Evolutionary conservation across 2,888 invertebrate species (phyloP).

Genomic region (Unio pictorum): DNA sequence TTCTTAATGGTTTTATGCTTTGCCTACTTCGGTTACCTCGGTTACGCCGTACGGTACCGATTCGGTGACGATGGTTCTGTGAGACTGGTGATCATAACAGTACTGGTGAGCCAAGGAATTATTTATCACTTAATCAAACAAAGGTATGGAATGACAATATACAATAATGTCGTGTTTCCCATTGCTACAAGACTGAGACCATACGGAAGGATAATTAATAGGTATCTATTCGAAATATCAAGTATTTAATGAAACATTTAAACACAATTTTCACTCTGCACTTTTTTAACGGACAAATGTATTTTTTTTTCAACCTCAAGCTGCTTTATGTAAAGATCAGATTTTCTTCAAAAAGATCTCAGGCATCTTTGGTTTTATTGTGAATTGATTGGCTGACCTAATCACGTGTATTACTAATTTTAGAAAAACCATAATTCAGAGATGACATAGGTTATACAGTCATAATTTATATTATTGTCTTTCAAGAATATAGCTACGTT

Average conservation of each 20-base stretch:
- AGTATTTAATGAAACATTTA: neutral
- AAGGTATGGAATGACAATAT: constrained; percentile 18
- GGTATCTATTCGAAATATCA: constrained; percentile 14
- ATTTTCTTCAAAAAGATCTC: no score
- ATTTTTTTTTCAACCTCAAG: no score
- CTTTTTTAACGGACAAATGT: neutral
- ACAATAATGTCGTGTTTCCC: constrained; percentile 13
- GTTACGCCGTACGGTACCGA: constrained; percentile 18
- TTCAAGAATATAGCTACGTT: no score
- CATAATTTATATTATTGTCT: no score
- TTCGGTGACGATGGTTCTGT: constrained; percentile 45
- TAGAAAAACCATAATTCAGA: no score
- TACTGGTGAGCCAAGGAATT: constrained; percentile 24
- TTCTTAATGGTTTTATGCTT: constrained; percentile 8
- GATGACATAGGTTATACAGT: no score
- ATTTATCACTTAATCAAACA: constrained; percentile 26
- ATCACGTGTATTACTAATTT: no score
- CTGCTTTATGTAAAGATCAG: no score
- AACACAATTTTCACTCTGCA: neutral
- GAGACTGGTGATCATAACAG: constrained; percentile 37
- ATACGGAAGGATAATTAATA: constrained; percentile 14
- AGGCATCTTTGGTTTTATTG: no score
- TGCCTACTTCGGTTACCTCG: constrained; percentile 20
- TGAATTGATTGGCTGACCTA: no score
- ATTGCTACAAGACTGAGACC: constrained; percentile 5